Evolutionary conservation across 1,140 invertebrate genomes (phyloP).

Genomic region (Drosophila persimilis): DNA sequence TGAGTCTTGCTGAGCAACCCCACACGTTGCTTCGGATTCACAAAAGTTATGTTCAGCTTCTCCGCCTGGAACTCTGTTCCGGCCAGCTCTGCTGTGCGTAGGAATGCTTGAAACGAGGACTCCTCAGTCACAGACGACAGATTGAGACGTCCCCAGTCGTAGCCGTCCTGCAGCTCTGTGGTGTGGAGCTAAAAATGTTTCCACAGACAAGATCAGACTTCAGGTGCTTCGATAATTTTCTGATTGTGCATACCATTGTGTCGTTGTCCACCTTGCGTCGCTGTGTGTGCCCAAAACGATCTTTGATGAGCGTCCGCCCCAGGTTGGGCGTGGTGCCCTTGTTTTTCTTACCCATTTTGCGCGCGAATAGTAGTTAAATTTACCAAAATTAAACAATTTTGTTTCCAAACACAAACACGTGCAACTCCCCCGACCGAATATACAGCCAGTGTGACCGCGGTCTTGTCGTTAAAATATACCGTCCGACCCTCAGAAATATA

Average conservation of each 20-base stretch:
- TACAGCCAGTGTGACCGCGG: too few relatives aligned
- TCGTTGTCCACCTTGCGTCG: constrained; percentile 86
- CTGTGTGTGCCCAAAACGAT: constrained; percentile 87
- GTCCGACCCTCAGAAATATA: too few relatives aligned
- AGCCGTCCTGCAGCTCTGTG: constrained; percentile 93
- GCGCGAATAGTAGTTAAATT: too few relatives aligned
- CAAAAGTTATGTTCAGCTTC: constrained; percentile 90
- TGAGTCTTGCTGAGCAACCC: constrained; percentile 88
- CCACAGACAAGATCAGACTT: constrained; percentile 5
- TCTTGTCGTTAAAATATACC: too few relatives aligned
- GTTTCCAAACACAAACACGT: too few relatives aligned
- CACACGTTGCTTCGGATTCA: constrained; percentile 85
- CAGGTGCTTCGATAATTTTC: background rate
- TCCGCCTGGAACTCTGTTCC: constrained; percentile 96
- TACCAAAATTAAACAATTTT: too few relatives aligned
- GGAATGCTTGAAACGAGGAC: constrained; percentile 96
- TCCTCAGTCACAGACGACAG: constrained; percentile 98
- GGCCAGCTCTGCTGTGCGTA: constrained; percentile 96
- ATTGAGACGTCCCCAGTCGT: constrained; percentile 94
- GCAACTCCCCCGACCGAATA: too few relatives aligned
- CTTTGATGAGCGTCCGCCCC: constrained; percentile 90
- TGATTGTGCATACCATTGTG: constrained; percentile 84
- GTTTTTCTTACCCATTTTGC: constrained; percentile 69
- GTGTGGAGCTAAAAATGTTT: constrained; percentile 89
- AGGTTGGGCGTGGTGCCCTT: constrained; percentile 82